A percentile compares a stretch with the other conserved stretches of the same genome.
phyloP scores from a whole-genome alignment of 64 coral and sea anemone genomes.

The Porites lutea region DNA sequence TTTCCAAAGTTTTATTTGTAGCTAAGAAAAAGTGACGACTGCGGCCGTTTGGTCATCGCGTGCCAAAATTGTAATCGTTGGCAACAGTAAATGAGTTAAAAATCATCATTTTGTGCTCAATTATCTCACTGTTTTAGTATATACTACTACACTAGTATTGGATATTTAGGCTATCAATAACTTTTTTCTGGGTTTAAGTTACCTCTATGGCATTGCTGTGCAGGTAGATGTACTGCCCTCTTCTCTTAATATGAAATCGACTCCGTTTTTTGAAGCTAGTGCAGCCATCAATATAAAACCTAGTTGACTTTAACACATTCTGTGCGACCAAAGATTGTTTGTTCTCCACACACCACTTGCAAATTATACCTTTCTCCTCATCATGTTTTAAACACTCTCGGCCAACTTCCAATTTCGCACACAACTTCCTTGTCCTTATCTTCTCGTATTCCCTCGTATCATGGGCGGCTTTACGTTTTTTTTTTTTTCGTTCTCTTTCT shows the following conservation, averaged over 20 bases:
- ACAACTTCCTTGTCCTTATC: conserved; percentile 12
- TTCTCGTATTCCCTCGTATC: not conserved
- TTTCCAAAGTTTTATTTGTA: too few species aligned
- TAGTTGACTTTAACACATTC: not conserved
- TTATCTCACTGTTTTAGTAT: too few species aligned
- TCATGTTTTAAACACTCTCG: not conserved
- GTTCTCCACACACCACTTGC: not conserved
- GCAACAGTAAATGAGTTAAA: too few species aligned
- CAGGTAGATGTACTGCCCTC: not conserved
- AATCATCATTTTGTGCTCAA: too few species aligned
- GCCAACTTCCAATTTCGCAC: not conserved
- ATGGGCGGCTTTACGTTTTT: too few species aligned
- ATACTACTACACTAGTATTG: too few species aligned
- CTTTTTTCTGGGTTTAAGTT: not conserved
- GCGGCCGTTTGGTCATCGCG: too few species aligned
- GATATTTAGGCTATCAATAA: not conserved
- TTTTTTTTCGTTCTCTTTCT: too few species aligned
- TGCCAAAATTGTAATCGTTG: too few species aligned
- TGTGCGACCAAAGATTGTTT: not conserved
- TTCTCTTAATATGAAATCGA: not conserved
- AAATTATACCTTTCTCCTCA: not conserved
- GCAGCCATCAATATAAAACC: not conserved
- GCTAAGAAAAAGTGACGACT: too few species aligned
- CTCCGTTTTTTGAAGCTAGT: not conserved
- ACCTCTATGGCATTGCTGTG: not conserved